These are phyloP conservation scores for Heliconius hewitsoni DNA, from an alignment of 1,140 invertebrate genomes.

Conservation along the genomic window DNA sequence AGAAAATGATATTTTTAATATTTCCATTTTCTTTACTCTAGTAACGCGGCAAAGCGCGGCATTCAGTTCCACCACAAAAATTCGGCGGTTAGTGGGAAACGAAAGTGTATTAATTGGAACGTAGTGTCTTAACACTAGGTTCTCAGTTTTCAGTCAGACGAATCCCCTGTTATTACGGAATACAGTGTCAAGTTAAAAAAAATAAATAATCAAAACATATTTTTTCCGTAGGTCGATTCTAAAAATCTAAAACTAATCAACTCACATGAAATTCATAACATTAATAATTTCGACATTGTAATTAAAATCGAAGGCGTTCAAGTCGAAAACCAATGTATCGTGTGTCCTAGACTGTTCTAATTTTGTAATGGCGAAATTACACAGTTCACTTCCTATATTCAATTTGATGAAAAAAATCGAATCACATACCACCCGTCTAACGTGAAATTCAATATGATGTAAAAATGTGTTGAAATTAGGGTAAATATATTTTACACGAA, in stretches of 20 bases:
- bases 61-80: too few relatives aligned
- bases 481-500: background rate
- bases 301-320: background rate
- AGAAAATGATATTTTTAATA: too few relatives aligned
- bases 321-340: background rate
- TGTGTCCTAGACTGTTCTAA: slow-evolving; percentile 1
- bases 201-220: too few relatives aligned
- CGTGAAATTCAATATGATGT: background rate
- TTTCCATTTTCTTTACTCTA: too few relatives aligned
- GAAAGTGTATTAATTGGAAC: too few relatives aligned
- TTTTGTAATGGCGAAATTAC: background rate
- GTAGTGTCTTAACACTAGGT: too few relatives aligned
- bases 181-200: too few relatives aligned
- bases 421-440: background rate
- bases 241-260: background rate
- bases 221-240: too few relatives aligned
- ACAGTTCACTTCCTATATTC: background rate
- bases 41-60: too few relatives aligned
- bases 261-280: background rate
- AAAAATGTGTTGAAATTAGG: background rate
- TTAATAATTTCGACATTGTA: background rate
- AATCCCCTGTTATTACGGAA: too few relatives aligned
- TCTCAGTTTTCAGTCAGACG: too few relatives aligned
- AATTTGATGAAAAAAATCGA: background rate
- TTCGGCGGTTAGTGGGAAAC: too few relatives aligned